A percentile compares a stretch with the other conserved stretches of the same genome.
These are phyloP conservation scores for Porphyrio hochstetteri DNA, from an alignment of 2,113 vertebrate species.

Conservation along the genomic window DNA sequence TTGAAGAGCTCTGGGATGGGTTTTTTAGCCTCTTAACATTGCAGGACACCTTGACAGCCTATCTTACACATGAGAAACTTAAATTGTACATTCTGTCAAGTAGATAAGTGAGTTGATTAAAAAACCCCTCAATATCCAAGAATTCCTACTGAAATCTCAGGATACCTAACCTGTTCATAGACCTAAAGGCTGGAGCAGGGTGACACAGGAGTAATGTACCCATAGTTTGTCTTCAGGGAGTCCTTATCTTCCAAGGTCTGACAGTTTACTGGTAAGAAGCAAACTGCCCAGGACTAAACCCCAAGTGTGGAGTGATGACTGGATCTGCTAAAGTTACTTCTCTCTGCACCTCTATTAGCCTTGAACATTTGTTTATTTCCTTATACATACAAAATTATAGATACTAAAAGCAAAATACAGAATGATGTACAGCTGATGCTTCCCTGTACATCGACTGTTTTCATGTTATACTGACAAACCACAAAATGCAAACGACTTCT, in stretches of 20 bases:
- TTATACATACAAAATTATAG: not conserved
- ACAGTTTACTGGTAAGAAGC: not conserved
- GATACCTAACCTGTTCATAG: not conserved
- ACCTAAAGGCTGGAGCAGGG: not conserved
- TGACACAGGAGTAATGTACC: not conserved
- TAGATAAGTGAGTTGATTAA: conserved; percentile 25
- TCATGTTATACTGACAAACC: not conserved
- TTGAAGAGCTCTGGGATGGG: conserved; percentile 27
- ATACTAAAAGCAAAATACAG: not conserved
- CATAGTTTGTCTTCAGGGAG: not conserved
- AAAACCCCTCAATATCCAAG: not conserved
- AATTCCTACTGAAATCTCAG: not conserved
- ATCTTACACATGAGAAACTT: not conserved
- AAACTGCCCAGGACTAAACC: not conserved
- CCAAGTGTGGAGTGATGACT: not conserved
- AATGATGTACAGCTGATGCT: not conserved
- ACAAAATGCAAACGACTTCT: not conserved
- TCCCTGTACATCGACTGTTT: not conserved
- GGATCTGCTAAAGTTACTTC: not conserved
- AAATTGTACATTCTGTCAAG: conserved; percentile 8
- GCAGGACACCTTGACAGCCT: conserved; percentile 23
- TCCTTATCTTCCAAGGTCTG: not conserved
- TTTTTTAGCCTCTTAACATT: conserved; percentile 10
- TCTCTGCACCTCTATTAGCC: not conserved
- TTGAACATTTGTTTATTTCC: not conserved